Evolutionary conservation across 2,888 invertebrate genomes (phyloP), one percentile per base, ranked within the genome.

Genomic region (Brenthis daphne): DNA sequence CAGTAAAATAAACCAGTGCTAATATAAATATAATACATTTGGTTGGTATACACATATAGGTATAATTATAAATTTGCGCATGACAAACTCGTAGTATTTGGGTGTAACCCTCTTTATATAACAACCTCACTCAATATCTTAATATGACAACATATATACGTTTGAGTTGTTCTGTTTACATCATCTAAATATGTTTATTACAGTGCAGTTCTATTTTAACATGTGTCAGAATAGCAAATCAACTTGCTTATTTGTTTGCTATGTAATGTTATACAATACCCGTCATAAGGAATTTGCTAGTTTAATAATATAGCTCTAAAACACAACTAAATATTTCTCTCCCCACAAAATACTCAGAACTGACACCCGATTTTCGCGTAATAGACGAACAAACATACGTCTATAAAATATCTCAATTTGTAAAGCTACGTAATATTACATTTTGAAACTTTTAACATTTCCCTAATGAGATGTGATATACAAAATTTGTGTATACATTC

Each of bases 81-180:
- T 67, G 61, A 67, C 60, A 67, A 55, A 48, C 58, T 50, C 65
- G 53, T 43, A 64, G 29, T 51, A 61, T 56, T 29, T 55, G 60
- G 61, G 61, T 61, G 13, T 37, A 60, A 66, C 65, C 70, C 68
- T 67, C 73, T 67, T 61, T 55, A 66, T 67, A 67, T 57, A 69
- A 63, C 58, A 64, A 61, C 71, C 60, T 63, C 65, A 58, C 68
- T 64, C 65, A 67, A 70, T 65, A 63, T 67, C 68, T 68, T 66
- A 60, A 60, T 64, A 72, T 68, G 37, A 72, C 51, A 54, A 67
- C 64, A 65, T 53, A 61, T 53, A n/a, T 16, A 60, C 53, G 57
- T 64, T 67, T 64, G 57, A 69, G 3, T 29, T 29, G 4, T 29
- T 29, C 20, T 57, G 33, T 67, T 60, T 66, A 57, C 67, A 51